phyloP scores from a whole-genome alignment of 1,140 invertebrate species.

The Listronotus bonariensis region DNA sequence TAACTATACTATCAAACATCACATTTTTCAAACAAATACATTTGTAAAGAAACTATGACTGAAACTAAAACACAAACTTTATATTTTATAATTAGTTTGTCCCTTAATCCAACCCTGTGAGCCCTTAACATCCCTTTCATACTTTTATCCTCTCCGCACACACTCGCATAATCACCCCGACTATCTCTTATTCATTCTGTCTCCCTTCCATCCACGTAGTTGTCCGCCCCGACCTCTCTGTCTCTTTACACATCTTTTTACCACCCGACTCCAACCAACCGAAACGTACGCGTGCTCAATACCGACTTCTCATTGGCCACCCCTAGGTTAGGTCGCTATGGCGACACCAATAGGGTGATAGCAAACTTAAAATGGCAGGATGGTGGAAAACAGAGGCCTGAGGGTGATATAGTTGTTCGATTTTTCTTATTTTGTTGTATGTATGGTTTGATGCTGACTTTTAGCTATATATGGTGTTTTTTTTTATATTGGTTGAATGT shows the following conservation, averaged over 20 bases:
- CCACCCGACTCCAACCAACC: slow-evolving; percentile 9
- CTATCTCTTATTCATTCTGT: slow-evolving; percentile 13
- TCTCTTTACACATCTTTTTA: neutral
- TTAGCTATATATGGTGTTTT: slow-evolving; percentile 14
- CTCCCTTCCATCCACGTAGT: slow-evolving; percentile 7
- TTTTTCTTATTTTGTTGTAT: slow-evolving; percentile 31
- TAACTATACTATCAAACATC: too few species aligned
- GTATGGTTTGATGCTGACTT: slow-evolving; percentile 29
- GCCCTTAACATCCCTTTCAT: neutral
- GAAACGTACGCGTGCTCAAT: slow-evolving; percentile 16
- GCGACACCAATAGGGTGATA: slow-evolving; percentile 28
- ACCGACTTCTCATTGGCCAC: slow-evolving; percentile 8
- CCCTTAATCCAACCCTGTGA: slow-evolving; percentile 5
- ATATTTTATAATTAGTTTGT: too few species aligned
- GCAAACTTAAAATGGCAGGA: slow-evolving; percentile 32
- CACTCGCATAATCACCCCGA: slow-evolving; percentile 9
- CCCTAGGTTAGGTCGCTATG: slow-evolving; percentile 10
- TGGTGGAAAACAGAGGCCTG: slow-evolving; percentile 19
- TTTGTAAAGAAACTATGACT: too few species aligned
- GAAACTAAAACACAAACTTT: too few species aligned
- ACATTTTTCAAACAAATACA: too few species aligned
- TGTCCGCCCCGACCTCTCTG: slow-evolving; percentile 2
- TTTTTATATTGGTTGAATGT: slow-evolving; percentile 8
- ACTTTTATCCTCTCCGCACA: slow-evolving; percentile 9
- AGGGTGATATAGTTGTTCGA: slow-evolving; percentile 9